Percentiles rank a stretch among this genome's conserved stretches.
phyloP scores from a whole-genome alignment of 2,113 vertebrate species.

The Sylvilagus bachmani region DNA sequence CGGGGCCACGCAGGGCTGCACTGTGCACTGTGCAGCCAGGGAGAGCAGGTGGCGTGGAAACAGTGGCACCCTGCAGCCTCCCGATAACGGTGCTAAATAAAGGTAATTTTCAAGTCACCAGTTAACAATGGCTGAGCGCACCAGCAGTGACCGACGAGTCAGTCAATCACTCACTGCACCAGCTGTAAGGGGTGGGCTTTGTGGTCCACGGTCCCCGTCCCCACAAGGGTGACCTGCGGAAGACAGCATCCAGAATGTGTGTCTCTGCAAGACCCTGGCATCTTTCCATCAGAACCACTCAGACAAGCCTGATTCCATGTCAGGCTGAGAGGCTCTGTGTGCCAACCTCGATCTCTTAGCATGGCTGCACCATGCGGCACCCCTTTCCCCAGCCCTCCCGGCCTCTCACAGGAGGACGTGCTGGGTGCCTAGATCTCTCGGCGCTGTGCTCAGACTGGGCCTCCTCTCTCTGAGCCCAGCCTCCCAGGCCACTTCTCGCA shows the following conservation, averaged over 20 bases:
- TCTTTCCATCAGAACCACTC: not conserved
- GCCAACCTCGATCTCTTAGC: not conserved
- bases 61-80: conserved; percentile 4
- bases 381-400: no score
- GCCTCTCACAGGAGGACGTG: not conserved
- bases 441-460: not conserved
- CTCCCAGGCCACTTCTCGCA: not conserved
- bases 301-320: not conserved
- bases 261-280: rapidly evolving
- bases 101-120: conserved; percentile 75
- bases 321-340: not conserved
- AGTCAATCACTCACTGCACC: conserved; percentile 18
- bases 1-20: not conserved
- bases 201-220: not conserved
- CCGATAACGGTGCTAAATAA: conserved; percentile 71
- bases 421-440: rapidly evolving
- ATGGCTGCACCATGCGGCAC: rapidly evolving
- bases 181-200: not conserved
- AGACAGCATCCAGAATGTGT: not conserved
- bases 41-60: conserved; percentile 53
- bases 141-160: conserved; percentile 55
- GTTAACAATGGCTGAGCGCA: conserved; percentile 70
- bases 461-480: not conserved
- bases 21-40: not conserved
- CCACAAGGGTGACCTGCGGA: not conserved